Evolutionary conservation across 2,888 invertebrate species (phyloP).

Genomic region (Andrena bucephala): DNA sequence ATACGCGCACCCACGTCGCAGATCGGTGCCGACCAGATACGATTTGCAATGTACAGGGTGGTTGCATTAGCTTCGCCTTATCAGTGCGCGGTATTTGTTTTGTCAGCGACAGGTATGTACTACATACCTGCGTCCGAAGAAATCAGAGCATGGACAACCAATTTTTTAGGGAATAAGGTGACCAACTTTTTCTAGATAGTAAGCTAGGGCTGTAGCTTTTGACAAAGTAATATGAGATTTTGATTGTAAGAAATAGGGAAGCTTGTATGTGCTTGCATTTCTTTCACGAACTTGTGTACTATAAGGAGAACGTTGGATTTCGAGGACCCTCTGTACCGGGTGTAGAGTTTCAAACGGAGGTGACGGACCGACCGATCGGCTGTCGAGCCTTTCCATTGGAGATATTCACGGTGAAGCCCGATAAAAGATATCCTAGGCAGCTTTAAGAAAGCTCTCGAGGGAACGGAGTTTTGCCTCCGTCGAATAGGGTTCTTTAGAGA

Average conservation of each 20-base stretch:
- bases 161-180: too few relatives aligned
- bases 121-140: too few relatives aligned
- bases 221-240: too few relatives aligned
- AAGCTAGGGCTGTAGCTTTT: too few relatives aligned
- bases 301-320: too few relatives aligned
- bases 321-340: conserved; percentile 17
- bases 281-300: too few relatives aligned
- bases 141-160: too few relatives aligned
- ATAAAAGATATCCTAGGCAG: conserved; percentile 51
- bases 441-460: conserved; percentile 49
- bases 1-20: conserved; percentile 42
- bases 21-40: background rate
- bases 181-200: too few relatives aligned
- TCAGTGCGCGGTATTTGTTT: background rate
- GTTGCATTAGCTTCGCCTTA: background rate
- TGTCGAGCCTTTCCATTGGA: conserved; percentile 13
- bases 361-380: conserved; percentile 15
- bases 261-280: too few relatives aligned
- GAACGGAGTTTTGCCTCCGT: conserved; percentile 48
- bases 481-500: conserved; percentile 49
- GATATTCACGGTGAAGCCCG: conserved; percentile 43
- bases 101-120: background rate
- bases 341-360: conserved; percentile 57
- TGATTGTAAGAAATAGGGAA: too few relatives aligned
- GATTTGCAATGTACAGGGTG: conserved; percentile 9